Conservation (phyloP, 2,888 invertebrate genomes). For the Bimastos eiseni region DNA sequence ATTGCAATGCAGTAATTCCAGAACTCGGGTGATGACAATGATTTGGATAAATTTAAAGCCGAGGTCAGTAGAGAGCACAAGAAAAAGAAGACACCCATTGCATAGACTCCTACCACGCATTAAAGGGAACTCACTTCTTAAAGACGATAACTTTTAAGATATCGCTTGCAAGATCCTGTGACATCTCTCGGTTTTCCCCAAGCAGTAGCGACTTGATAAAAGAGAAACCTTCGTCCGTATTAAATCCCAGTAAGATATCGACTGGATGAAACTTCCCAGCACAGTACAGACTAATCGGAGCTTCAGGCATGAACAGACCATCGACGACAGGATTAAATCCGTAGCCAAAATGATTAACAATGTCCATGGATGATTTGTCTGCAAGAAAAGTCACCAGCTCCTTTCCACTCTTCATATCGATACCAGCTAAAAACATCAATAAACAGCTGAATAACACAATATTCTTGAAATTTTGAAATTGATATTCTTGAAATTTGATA, state of each 20-base stretch:
- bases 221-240: conserved; percentile 34
- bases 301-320: background rate
- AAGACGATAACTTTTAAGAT: conserved; percentile 19
- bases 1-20: background rate
- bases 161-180: background rate
- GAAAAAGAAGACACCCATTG: background rate
- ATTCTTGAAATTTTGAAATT: no score
- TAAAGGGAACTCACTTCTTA: background rate
- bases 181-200: background rate
- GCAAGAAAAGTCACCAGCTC: conserved; percentile 21
- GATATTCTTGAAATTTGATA: no score
- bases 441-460: no score
- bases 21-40: background rate
- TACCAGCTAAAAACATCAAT: background rate
- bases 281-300: conserved; percentile 20
- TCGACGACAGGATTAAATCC: conserved; percentile 35
- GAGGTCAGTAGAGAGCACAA: background rate
- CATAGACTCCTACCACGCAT: background rate
- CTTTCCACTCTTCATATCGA: conserved; percentile 19
- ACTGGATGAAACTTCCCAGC: conserved; percentile 29
- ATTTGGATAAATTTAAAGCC: background rate
- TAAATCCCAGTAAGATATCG: conserved; percentile 37
- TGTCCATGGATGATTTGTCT: conserved; percentile 23
- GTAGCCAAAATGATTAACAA: conserved; percentile 23
- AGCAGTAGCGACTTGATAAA: conserved; percentile 1